Evolutionary conservation across 2,888 invertebrate species (phyloP).

Genomic region (Spilarctia lutea): DNA sequence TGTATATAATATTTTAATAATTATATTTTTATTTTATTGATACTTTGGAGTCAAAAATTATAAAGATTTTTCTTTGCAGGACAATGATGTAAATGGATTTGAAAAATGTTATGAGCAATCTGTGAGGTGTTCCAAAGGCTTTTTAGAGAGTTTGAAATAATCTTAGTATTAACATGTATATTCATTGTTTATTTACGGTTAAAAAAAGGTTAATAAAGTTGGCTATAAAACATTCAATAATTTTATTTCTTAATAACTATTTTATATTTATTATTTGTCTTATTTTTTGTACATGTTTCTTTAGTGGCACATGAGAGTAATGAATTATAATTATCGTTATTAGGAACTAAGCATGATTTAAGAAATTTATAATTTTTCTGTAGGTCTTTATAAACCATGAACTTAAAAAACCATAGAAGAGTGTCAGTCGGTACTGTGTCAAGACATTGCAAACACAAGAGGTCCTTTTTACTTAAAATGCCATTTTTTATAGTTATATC

Average conservation of each 20-base stretch:
- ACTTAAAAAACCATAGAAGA: slow-evolving; percentile 65
- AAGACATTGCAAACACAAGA: slow-evolving; percentile 60
- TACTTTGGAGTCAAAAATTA: not conserved
- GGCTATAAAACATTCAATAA: not conserved
- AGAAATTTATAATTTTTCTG: slow-evolving; percentile 64
- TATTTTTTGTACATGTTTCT: not conserved
- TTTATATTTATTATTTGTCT: not conserved
- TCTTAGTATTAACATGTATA: not conserved
- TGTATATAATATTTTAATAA: slow-evolving; percentile 57
- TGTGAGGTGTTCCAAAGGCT: slow-evolving; percentile 78
- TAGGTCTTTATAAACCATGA: slow-evolving; percentile 59
- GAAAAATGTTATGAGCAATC: slow-evolving; percentile 82
- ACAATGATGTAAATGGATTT: slow-evolving; percentile 73
- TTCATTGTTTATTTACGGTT: not conserved
- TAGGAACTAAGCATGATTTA: slow-evolving; percentile 40
- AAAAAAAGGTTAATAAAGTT: not conserved
- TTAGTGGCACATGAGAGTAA: not conserved
- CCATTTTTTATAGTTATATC: slow-evolving; percentile 5
- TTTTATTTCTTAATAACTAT: slow-evolving; percentile 5
- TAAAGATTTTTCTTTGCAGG: slow-evolving; percentile 59
- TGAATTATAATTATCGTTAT: slow-evolving; percentile 12
- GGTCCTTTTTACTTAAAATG: slow-evolving; percentile 56
- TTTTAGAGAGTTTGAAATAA: slow-evolving; percentile 60
- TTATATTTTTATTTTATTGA: not conserved
- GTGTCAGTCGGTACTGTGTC: slow-evolving; percentile 51